Base-by-base conservation (phyloP, 2,797 vertebrate genomes). In the Aphelocoma californica region DNA sequence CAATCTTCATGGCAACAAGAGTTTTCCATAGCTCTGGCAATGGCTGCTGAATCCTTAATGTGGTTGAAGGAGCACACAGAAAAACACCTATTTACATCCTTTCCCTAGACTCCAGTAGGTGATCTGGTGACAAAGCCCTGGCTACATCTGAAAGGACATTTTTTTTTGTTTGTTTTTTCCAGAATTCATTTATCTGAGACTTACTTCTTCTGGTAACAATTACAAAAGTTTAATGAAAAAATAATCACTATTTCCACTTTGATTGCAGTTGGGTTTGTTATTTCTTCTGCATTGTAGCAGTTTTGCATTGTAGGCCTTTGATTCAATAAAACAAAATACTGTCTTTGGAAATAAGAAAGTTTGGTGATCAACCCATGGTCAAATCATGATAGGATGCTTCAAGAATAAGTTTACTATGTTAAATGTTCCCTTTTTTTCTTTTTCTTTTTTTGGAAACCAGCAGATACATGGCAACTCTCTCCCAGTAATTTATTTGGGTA, bases 31-130 rank as follows among this genome's bases (percentile, higher is more conserved):
- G 51, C 34, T 81, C 23, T 23, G 5, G 7, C 20, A 23, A 10
- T 0, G 15, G 10, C 19, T 40, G 32, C 18, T 3, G 29, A 64
- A 56, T 60, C 32, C 23, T 47, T 51, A 2, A 3, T 3, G 23
- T 40, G n/a, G 11, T 14, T 67, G 38, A 69, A 74, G 15, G 15
- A 53, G 9, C 8, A 21, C 6, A 5, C 17, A 5, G 20, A 44
- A 42, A 23, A 44, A 1, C 0, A 0, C 8, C 4, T 28, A 0
- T 45, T 56, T 32, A 6, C 26, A 20, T 38, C n/a, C 42, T 29
- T 32, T 23, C 48, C 7, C 0, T 3, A 6, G 38, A 9, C 48
- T 77, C 26, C 44, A 50, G 61, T 42, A 47, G 47, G 69, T 64
- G 50, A 69, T 9, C 28, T 61, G 42, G 6, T 48, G 34, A 42